Percentiles rank a stretch among this genome's conserved stretches.
Conservation (phyloP, 2,888 invertebrate species). For the Siphlonurus alternatus region DNA sequence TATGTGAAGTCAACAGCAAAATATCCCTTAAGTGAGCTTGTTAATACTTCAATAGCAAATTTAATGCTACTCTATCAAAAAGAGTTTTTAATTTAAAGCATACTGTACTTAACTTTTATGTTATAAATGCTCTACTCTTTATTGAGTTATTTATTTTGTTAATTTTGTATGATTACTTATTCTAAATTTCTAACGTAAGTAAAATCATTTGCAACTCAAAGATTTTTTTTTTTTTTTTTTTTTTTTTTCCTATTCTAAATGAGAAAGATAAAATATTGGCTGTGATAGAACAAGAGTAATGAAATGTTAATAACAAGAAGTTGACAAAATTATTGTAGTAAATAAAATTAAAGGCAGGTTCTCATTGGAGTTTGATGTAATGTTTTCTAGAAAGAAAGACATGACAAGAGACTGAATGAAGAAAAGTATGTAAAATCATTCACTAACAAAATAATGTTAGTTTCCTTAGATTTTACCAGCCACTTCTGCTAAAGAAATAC, state of each 20-base stretch:
- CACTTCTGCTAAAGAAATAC: no score
- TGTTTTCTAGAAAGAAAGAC: no score
- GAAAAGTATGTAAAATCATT: no score
- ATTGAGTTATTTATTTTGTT: neutral
- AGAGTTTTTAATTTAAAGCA: neutral
- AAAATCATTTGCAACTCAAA: neutral
- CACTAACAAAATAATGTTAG: no score
- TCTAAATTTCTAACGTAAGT: neutral
- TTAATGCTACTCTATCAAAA: neutral
- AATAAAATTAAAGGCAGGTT: neutral
- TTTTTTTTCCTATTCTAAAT: no score
- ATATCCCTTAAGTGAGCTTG: no score
- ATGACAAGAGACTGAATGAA: no score
- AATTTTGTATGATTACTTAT: neutral
- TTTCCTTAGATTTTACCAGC: no score
- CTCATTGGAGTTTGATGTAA: no score
- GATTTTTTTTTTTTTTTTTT: neutral
- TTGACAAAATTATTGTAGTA: conserved; percentile 4
- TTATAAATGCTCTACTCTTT: no score
- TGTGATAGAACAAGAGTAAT: neutral
- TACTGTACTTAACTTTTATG: no score
- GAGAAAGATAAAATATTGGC: neutral
- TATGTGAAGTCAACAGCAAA: no score
- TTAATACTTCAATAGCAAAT: neutral
- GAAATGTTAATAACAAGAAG: neutral